Conservation (phyloP, 2,113 vertebrate genomes). For the Triplophysa dalaica region DNA sequence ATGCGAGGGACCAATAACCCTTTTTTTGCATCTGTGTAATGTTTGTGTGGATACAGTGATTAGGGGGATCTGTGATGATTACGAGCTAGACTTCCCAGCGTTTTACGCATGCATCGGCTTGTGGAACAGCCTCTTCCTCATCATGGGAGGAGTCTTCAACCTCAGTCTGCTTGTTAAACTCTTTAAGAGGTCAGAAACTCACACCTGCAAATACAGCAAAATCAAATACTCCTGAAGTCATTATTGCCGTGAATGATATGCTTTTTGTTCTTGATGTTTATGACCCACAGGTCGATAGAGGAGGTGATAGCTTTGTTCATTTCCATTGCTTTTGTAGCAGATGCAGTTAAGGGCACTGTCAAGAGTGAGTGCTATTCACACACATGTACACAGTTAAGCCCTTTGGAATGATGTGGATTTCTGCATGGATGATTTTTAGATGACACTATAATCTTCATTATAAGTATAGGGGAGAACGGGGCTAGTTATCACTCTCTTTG, state of each 20-base stretch:
- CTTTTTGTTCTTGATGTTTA: constrained; percentile 40
- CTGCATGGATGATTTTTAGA: neutral
- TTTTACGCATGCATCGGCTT: constrained; percentile 97
- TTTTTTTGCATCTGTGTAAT: constrained; percentile 12
- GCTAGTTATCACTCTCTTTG: neutral
- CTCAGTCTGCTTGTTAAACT: constrained; percentile 94
- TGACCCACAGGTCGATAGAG: constrained; percentile 85
- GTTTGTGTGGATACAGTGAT: constrained; percentile 78
- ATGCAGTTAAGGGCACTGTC: constrained; percentile 91
- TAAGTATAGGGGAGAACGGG: neutral
- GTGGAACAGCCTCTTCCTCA: constrained; percentile 96
- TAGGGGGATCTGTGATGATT: constrained; percentile 91
- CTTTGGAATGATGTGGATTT: neutral
- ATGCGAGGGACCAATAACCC: neutral
- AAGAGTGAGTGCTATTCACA: constrained; percentile 82
- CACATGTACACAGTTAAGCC: neutral
- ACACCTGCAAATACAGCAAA: neutral
- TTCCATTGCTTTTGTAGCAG: constrained; percentile 91
- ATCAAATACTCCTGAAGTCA: neutral
- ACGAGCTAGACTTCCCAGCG: constrained; percentile 88
- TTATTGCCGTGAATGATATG: constrained; percentile 7
- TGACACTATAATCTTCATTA: neutral
- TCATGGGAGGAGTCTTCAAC: constrained; percentile 91
- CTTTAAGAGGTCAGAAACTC: constrained; percentile 88
- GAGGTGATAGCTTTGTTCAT: constrained; percentile 98